Base-by-base conservation (phyloP, 92 coral and sea anemone species). In the Porites evermanni region DNA sequence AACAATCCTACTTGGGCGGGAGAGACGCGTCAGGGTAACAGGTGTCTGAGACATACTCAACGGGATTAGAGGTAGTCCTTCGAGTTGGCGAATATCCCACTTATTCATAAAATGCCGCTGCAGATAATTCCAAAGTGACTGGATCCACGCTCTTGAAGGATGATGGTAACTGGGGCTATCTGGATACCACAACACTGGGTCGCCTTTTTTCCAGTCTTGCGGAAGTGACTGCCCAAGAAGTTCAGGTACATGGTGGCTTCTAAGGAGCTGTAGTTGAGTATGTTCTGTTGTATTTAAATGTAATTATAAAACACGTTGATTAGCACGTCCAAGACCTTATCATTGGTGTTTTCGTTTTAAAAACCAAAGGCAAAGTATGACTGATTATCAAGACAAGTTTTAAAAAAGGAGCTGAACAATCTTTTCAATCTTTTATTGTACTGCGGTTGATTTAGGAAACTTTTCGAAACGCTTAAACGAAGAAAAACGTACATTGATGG, bases 111-210 rank as follows among this genome's bases (percentile, higher is more conserved):
- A 96, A 19, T 92, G 21, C 26, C 53, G 52, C 21, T 24, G 67
- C 12, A 96, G 89, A 83, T 95, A 96, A 66, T 38, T 12, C 98
- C 98, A 96, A 56, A 96, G 70, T 16, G 70, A 87, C 78, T 89
- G 74, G 13, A 96, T 64, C 98, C 98, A 96, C n/a, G 65, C 88
- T 64, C 65, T 68, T 3, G 98, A 87, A 58, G 97, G 98, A 83
- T 95, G 93, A 9, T 86, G 69, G 12, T 64, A 26, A 32, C 53
- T 74, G 6, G 80, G 53, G n/a, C 61, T 32, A n/a, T 70, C 87
- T 8, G 91, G 94, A 67, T 82, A 74, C 98, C 98, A 95, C 1
- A 65, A 80, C 17, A 93, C 94, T 1, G 77, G 53, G 18, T 75
- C 47, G 8, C 74, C 78, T 6, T 67, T 54, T 29, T 21, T 77